Percentiles rank a stretch among this genome's conserved stretches.
These are phyloP conservation scores for Brachionus manjavacas DNA, from an alignment of 1,140 invertebrate species.

Conservation along the genomic window DNA sequence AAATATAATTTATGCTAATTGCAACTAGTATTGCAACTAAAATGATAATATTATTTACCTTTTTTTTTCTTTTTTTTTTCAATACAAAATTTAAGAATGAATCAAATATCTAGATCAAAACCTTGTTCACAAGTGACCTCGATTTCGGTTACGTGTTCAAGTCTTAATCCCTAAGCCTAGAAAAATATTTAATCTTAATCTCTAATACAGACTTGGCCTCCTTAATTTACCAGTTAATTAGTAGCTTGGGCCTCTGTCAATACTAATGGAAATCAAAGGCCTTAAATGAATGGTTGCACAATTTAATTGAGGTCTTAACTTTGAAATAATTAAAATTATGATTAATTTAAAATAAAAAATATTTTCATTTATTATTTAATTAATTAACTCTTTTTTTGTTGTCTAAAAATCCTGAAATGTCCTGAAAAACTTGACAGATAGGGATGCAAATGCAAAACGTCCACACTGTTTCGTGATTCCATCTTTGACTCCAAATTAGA, in stretches of 20 bases:
- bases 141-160: constrained; percentile 10
- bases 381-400: too few relatives aligned
- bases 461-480: too few relatives aligned
- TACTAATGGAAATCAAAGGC: not conserved
- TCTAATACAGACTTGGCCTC: not conserved
- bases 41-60: constrained; percentile 22
- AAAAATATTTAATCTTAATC: not conserved
- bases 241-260: not conserved
- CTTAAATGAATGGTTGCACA: not conserved
- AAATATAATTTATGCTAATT: constrained; percentile 22
- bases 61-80: not conserved
- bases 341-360: too few relatives aligned
- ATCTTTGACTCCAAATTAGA: too few relatives aligned
- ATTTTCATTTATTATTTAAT: too few relatives aligned
- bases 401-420: too few relatives aligned
- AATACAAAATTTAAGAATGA: not conserved
- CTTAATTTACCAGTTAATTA: not conserved
- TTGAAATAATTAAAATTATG: too few relatives aligned
- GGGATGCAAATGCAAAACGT: too few relatives aligned
- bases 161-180: not conserved
- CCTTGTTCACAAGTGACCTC: not conserved
- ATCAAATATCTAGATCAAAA: not conserved
- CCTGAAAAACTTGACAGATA: too few relatives aligned
- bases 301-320: not conserved
- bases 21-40: not conserved